Evolutionary conservation across 2,888 invertebrate genomes (phyloP).

Genomic region (Ophraella communa): DNA sequence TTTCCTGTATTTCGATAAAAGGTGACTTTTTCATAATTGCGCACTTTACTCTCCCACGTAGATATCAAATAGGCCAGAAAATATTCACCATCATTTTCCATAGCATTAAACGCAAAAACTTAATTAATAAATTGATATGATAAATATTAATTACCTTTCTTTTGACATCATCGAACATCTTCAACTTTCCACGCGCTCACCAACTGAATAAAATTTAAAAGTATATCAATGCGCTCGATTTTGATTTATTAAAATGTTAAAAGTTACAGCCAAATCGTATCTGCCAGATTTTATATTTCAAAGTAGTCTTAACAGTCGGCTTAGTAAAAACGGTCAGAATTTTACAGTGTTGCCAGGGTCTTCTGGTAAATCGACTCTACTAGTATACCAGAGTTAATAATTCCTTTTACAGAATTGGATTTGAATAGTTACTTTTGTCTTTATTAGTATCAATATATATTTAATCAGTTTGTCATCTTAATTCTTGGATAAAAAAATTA

Average conservation of each 20-base stretch:
- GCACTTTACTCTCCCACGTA: constrained; percentile 11
- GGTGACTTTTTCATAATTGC: not conserved
- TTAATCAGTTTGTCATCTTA: too few species aligned
- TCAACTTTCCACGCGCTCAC: not conserved
- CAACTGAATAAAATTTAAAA: not conserved
- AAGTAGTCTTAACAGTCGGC: constrained; percentile 11
- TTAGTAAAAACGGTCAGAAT: not conserved
- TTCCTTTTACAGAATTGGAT: too few species aligned
- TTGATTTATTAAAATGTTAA: not conserved
- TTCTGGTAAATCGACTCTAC: not conserved
- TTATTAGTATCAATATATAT: too few species aligned
- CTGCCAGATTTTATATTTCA: constrained; percentile 11
- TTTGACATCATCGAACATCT: constrained; percentile 6
- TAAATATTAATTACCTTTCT: too few species aligned
- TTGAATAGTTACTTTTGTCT: too few species aligned
- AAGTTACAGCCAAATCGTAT: not conserved
- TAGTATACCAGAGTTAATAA: too few species aligned
- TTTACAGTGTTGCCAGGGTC: not conserved
- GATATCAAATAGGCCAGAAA: not conserved
- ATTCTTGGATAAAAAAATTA: too few species aligned
- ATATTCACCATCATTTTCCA: not conserved
- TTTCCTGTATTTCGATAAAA: not conserved
- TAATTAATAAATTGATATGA: too few species aligned
- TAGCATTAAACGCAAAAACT: too few species aligned
- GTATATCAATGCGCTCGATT: not conserved